Evolutionary conservation across 2,888 invertebrate species (phyloP).

Genomic region (Hesperia comma): DNA sequence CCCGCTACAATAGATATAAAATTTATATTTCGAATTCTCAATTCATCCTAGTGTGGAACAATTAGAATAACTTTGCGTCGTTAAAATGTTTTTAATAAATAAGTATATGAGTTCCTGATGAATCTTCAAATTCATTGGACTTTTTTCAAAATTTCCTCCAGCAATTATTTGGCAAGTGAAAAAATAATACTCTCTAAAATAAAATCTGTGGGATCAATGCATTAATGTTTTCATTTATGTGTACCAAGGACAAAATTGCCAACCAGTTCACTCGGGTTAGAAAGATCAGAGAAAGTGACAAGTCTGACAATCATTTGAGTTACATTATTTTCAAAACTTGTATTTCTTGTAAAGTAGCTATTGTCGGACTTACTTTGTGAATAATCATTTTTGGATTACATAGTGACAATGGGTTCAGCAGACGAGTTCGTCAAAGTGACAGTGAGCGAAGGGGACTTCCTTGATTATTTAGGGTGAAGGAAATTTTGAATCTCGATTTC

Average conservation of each 20-base stretch:
- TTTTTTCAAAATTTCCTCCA: too few species aligned
- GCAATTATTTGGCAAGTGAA: background rate
- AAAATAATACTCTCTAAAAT: background rate
- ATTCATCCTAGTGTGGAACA: too few species aligned
- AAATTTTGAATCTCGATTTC: constrained; percentile 33
- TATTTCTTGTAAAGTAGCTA: constrained; percentile 63
- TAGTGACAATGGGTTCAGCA: constrained; percentile 62
- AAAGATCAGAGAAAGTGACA: constrained; percentile 67
- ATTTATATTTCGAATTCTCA: too few species aligned
- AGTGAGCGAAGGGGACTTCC: constrained; percentile 60
- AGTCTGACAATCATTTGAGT: constrained; percentile 61
- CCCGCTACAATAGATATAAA: too few species aligned
- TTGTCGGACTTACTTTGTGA: constrained; percentile 64
- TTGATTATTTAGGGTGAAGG: constrained; percentile 55
- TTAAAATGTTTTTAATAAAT: too few species aligned
- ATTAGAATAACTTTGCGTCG: too few species aligned
- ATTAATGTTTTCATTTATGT: constrained; percentile 9
- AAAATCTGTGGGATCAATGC: background rate
- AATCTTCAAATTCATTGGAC: too few species aligned
- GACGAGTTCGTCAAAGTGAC: constrained; percentile 69
- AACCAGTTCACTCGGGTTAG: constrained; percentile 55
- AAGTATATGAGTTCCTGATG: too few species aligned
- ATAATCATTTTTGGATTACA: constrained; percentile 75
- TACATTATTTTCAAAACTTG: constrained; percentile 72
- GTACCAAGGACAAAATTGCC: constrained; percentile 51